Percentiles rank a stretch among this genome's conserved stretches.
Conservation (phyloP, 2,888 invertebrate genomes). For the Chloroclysta siterata region DNA sequence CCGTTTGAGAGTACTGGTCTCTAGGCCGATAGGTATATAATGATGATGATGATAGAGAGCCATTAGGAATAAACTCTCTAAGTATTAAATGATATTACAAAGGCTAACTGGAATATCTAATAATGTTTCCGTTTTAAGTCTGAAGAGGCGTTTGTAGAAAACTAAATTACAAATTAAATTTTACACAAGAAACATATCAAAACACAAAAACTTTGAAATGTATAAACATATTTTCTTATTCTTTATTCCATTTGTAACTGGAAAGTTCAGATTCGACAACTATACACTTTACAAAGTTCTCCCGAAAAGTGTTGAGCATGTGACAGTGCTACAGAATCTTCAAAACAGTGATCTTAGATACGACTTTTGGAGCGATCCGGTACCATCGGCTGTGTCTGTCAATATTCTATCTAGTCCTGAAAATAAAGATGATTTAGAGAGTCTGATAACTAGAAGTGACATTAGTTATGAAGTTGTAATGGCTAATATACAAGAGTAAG, state of each 20-base stretch:
- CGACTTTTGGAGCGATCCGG: slow-evolving; percentile 69
- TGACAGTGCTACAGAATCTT: slow-evolving; percentile 72
- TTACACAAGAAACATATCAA: neutral
- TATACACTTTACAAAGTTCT: slow-evolving; percentile 78
- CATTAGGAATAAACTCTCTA: neutral
- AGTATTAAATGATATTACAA: neutral
- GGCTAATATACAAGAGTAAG: slow-evolving; percentile 77
- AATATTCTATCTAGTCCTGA: slow-evolving; percentile 67
- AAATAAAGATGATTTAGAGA: slow-evolving; percentile 56
- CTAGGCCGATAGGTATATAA: too few relatives aligned
- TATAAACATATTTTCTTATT: slow-evolving; percentile 15
- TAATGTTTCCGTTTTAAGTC: neutral
- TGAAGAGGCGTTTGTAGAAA: neutral
- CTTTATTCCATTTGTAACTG: slow-evolving; percentile 39
- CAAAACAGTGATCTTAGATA: slow-evolving; percentile 62
- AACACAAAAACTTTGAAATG: slow-evolving; percentile 12
- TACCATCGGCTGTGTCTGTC: slow-evolving; percentile 52
- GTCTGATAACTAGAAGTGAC: slow-evolving; percentile 52
- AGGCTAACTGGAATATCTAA: neutral
- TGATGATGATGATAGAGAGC: neutral
- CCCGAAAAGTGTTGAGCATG: slow-evolving; percentile 70
- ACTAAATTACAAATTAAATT: neutral
- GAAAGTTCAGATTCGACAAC: slow-evolving; percentile 58
- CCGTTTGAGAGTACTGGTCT: too few relatives aligned
- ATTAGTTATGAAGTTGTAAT: slow-evolving; percentile 68